A percentile compares a stretch with the other conserved stretches of the same genome.
phyloP scores from a whole-genome alignment of 2,888 invertebrate species.

The Cantharis flavilabris region DNA sequence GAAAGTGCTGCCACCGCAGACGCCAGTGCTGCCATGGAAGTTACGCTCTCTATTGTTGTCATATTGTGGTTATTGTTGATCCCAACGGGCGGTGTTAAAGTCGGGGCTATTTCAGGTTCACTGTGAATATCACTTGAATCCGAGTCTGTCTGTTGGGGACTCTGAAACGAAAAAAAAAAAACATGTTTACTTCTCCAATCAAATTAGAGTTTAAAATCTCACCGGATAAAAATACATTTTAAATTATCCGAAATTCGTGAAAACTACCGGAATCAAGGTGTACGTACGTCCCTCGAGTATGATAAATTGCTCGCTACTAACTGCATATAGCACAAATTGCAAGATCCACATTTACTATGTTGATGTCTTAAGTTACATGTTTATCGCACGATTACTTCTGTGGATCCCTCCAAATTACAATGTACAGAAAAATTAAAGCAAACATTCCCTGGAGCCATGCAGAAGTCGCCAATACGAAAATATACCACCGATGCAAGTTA shows the following conservation, averaged over 20 bases:
- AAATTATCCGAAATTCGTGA: not conserved
- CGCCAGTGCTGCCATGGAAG: constrained; percentile 71
- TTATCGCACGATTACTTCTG: not conserved
- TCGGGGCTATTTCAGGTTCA: constrained; percentile 58
- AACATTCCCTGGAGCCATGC: not conserved
- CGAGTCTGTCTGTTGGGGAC: constrained; percentile 71
- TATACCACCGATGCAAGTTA: not conserved
- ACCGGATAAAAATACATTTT: not conserved
- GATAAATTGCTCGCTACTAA: not conserved
- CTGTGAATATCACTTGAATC: constrained; percentile 67
- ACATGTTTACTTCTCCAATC: not conserved
- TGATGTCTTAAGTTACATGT: not conserved
- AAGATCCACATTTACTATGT: not conserved
- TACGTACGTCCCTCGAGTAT: not conserved
- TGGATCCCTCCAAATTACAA: not conserved
- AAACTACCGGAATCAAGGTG: not conserved
- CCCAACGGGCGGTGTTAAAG: constrained; percentile 50
- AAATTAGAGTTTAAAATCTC: not conserved
- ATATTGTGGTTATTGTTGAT: constrained; percentile 50
- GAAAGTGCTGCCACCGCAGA: constrained; percentile 67
- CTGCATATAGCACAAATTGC: not conserved
- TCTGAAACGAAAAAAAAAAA: constrained; percentile 55
- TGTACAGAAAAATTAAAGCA: not conserved
- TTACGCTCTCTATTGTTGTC: constrained; percentile 63
- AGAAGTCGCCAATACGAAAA: too few relatives aligned